Evolutionary conservation across 2,797 vertebrate species (phyloP).

Genomic region (Anas bernieri): DNA sequence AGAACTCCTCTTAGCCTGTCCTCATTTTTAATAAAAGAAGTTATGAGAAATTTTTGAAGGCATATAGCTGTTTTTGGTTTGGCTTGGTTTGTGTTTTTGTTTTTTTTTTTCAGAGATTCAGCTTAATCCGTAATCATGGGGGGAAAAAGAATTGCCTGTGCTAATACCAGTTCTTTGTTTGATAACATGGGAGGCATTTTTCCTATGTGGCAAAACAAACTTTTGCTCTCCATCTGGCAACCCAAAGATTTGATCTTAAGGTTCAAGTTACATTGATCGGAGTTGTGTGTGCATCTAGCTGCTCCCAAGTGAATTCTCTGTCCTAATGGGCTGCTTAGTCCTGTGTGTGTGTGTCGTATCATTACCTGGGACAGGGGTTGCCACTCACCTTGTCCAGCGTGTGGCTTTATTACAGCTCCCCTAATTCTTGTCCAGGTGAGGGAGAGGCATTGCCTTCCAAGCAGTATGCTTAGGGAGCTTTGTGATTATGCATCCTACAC

Average conservation of each 20-base stretch:
- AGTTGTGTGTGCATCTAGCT: not conserved
- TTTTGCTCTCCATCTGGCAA: constrained; percentile 25
- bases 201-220: constrained; percentile 14
- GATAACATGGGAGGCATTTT: constrained; percentile 38
- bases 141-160: not conserved
- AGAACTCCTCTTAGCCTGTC: not conserved
- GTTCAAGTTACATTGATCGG: not conserved
- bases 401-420: not conserved
- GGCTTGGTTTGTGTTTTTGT: not conserved
- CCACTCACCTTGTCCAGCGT: not conserved
- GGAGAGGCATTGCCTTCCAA: not conserved
- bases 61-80: accelerated
- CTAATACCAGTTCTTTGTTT: not conserved
- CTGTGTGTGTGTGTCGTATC: not conserved
- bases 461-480: not conserved
- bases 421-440: not conserved
- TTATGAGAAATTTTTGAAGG: not conserved
- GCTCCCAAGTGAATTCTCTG: not conserved
- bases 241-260: not conserved
- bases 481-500: accelerated
- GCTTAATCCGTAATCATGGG: not conserved
- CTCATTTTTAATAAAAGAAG: not conserved
- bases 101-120: not conserved
- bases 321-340: not conserved
- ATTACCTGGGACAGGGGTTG: not conserved